Evolutionary conservation across 2,888 invertebrate species (phyloP).

Genomic region (Hirtodrosophila duncani): DNA sequence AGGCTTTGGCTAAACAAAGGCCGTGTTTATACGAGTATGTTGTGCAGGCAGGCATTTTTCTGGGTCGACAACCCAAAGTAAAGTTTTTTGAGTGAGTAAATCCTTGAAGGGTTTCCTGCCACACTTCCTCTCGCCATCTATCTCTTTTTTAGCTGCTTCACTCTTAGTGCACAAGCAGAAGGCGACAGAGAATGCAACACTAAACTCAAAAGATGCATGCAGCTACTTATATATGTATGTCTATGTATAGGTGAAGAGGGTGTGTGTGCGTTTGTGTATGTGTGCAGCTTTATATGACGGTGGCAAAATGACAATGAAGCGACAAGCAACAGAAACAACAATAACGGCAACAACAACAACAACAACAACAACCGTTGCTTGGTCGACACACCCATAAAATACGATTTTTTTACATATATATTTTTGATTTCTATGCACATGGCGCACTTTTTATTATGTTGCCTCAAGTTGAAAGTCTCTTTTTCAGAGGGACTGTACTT

Average conservation of each 20-base stretch:
- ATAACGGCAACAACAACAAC: background rate
- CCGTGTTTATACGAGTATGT: background rate
- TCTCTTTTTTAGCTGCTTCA: no score
- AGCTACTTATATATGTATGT: no score
- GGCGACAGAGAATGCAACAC: conserved; percentile 32
- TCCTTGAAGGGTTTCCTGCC: conserved; percentile 43
- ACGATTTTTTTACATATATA: conserved; percentile 39
- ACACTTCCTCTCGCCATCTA: no score
- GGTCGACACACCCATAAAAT: conserved; percentile 51
- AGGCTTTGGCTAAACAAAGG: background rate
- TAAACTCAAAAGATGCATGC: conserved; percentile 37
- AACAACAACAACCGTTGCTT: background rate
- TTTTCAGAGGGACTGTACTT: no score
- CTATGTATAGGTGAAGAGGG: conserved; percentile 17
- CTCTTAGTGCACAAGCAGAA: no score
- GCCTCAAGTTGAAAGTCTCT: conserved; percentile 20
- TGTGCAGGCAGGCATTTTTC: background rate
- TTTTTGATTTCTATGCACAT: conserved; percentile 62
- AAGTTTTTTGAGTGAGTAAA: conserved; percentile 10
- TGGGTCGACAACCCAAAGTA: conserved; percentile 8
- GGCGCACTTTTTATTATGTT: conserved; percentile 17
- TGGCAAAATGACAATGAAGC: conserved; percentile 46
- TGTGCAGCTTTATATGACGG: conserved; percentile 13
- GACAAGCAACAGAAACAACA: conserved; percentile 7
- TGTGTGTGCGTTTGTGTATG: background rate